These are phyloP conservation scores for Tipula lateralis DNA, from an alignment of 2,888 invertebrate genomes.

Conservation along the genomic window DNA sequence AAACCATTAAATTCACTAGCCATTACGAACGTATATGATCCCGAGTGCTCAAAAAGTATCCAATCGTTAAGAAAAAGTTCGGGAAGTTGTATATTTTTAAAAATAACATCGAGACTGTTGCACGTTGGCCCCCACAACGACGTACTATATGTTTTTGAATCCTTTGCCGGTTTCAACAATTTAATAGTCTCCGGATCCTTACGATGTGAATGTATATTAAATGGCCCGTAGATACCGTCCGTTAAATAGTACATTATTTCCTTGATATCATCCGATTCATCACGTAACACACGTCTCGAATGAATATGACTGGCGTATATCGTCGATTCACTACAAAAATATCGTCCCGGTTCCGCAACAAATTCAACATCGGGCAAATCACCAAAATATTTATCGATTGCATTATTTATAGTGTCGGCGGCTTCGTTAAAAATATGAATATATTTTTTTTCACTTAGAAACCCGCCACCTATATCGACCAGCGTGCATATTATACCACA, in stretches of 20 bases:
- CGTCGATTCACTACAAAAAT: not conserved
- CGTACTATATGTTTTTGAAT: not conserved
- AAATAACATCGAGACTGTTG: not conserved
- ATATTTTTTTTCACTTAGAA: not conserved
- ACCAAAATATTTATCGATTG: not conserved
- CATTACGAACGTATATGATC: not conserved
- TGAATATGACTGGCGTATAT: not conserved
- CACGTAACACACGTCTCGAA: not conserved
- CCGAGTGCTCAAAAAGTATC: not conserved
- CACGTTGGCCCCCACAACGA: slow-evolving; percentile 11
- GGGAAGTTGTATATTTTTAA: not conserved
- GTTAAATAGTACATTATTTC: not conserved
- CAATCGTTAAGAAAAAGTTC: not conserved
- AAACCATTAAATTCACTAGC: not conserved
- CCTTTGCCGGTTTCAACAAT: not conserved
- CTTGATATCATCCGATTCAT: not conserved
- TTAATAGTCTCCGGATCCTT: not conserved
- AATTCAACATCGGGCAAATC: not conserved
- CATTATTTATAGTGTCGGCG: not conserved
- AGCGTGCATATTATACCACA: not conserved
- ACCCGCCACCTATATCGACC: not conserved
- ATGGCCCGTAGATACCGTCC: not conserved
- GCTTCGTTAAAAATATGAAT: not conserved
- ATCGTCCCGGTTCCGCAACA: not conserved
- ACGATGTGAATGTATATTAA: not conserved